These are phyloP conservation scores for Eretmochelys imbricata DNA, from an alignment of 2,113 vertebrate genomes.

Conservation along the genomic window DNA sequence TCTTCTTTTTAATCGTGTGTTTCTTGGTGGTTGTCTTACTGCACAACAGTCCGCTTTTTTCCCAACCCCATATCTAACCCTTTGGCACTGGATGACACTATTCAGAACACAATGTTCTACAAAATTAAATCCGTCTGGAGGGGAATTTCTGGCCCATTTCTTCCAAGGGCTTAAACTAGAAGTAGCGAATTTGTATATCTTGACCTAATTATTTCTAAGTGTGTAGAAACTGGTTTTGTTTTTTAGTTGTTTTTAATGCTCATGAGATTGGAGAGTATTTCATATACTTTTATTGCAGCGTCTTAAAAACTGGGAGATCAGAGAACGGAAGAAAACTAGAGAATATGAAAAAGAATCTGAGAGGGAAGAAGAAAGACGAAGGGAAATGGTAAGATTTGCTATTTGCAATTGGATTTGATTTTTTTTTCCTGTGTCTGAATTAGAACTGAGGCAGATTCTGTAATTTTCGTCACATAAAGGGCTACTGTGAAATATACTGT, in stretches of 20 bases:
- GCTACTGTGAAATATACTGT: background rate
- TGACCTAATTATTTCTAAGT: background rate
- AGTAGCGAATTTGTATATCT: background rate
- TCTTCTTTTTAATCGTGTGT: background rate
- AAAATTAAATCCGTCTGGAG: background rate
- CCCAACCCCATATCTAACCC: background rate
- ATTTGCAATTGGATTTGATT: background rate
- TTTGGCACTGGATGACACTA: background rate
- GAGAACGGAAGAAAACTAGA: constrained; percentile 95
- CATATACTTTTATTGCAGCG: constrained; percentile 80
- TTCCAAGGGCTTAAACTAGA: background rate
- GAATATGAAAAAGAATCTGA: constrained; percentile 96
- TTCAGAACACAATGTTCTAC: background rate
- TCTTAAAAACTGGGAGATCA: constrained; percentile 98
- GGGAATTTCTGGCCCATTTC: background rate
- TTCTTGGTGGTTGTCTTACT: background rate
- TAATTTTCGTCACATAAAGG: background rate
- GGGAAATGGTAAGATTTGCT: constrained; percentile 89
- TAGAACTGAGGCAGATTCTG: background rate
- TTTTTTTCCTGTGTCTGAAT: background rate
- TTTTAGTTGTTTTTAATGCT: background rate
- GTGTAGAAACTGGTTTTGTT: background rate
- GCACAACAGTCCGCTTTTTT: background rate
- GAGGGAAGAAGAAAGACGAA: constrained; percentile 93
- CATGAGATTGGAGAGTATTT: background rate